These are phyloP conservation scores for Mixornis gularis DNA, from an alignment of 2,113 vertebrate genomes.

Conservation along the genomic window DNA sequence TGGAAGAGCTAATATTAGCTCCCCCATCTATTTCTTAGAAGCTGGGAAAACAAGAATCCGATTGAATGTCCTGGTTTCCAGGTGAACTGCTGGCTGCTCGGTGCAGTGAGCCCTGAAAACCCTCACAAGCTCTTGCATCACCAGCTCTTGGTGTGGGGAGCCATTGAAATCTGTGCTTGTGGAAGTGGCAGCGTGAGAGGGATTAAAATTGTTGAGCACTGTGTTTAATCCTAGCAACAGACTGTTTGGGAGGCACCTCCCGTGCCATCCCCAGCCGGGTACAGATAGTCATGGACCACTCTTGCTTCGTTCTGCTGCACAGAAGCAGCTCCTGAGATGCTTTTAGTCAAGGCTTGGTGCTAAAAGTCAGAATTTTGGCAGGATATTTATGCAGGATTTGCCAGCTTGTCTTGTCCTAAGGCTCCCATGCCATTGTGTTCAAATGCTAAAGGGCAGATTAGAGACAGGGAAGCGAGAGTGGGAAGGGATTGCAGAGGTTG, in stretches of 20 bases:
- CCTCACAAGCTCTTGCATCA: not conserved
- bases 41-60: not conserved
- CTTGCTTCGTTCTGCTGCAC: not conserved
- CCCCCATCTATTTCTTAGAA: constrained; percentile 22
- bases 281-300: not conserved
- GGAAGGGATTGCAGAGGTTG: not conserved
- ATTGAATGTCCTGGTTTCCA: not conserved
- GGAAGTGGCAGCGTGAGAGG: not conserved
- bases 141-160: not conserved
- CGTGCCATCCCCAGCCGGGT: rapidly evolving
- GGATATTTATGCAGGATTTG: not conserved
- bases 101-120: not conserved
- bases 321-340: not conserved
- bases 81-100: not conserved
- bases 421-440: rapidly evolving
- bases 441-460: not conserved
- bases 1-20: constrained; percentile 61
- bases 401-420: not conserved
- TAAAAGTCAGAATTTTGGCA: not conserved
- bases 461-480: not conserved
- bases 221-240: not conserved
- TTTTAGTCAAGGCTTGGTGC: not conserved
- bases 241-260: not conserved
- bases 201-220: not conserved
- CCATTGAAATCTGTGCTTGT: not conserved